Conservation (phyloP, 2,113 vertebrate genomes). For the Brachypteracias leptosomus region DNA sequence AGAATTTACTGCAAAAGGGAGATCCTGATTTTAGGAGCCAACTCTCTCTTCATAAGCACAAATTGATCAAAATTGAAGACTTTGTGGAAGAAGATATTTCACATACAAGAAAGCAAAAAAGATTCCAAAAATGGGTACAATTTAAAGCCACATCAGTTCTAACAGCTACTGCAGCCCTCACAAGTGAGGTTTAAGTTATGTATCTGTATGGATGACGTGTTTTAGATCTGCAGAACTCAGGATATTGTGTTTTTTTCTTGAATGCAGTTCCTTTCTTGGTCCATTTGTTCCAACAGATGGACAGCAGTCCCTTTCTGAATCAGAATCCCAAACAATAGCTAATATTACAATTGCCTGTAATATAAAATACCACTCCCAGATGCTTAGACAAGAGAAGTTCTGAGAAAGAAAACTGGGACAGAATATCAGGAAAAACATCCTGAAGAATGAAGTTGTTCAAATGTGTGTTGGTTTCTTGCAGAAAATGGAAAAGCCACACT, state of each 20-base stretch:
- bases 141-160: neutral
- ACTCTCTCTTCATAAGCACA: constrained; percentile 5
- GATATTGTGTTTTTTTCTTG: neutral
- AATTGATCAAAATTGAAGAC: constrained; percentile 53
- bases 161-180: neutral
- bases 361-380: neutral
- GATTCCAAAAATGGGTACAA: neutral
- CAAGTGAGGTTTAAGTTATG: constrained; percentile 37
- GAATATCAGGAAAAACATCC: neutral
- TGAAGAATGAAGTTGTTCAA: neutral
- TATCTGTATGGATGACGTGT: neutral
- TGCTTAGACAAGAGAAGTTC: neutral
- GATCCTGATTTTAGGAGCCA: neutral
- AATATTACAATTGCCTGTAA: constrained; percentile 18
- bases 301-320: constrained; percentile 33
- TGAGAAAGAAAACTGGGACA: neutral
- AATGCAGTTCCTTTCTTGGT: constrained; percentile 14
- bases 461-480: neutral
- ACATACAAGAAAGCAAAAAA: neutral
- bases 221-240: constrained; percentile 43
- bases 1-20: neutral
- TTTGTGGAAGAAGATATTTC: neutral
- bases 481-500: neutral
- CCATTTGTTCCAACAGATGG: constrained; percentile 33
- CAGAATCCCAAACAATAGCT: neutral